These are phyloP conservation scores for Pseudomyrmex concolor DNA, from an alignment of 1,140 invertebrate genomes.

Conservation along the genomic window DNA sequence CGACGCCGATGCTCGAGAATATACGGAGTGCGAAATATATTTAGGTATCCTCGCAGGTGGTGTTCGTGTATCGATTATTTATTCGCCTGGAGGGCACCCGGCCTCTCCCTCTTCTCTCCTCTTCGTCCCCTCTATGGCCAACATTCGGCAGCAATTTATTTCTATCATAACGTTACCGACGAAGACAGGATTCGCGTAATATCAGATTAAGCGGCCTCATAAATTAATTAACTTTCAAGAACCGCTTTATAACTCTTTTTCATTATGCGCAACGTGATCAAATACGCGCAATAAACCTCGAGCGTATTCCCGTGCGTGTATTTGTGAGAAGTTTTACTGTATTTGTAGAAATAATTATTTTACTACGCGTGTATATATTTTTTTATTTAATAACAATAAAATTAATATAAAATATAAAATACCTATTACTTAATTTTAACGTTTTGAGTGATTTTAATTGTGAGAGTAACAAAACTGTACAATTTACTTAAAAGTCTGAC, in stretches of 20 bases:
- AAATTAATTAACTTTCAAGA: constrained; percentile 54
- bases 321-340: too few relatives aligned
- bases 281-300: not conserved
- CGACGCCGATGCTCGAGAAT: constrained; percentile 49
- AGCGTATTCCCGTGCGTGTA: too few relatives aligned
- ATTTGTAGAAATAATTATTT: too few relatives aligned
- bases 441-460: not conserved
- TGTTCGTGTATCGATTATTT: constrained; percentile 67
- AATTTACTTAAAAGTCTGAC: not conserved
- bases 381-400: not conserved
- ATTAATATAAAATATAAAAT: constrained; percentile 2
- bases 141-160: constrained; percentile 64
- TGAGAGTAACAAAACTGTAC: not conserved
- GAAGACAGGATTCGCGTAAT: constrained; percentile 57
- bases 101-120: constrained; percentile 6
- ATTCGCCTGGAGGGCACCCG: constrained; percentile 45
- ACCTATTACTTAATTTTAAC: not conserved
- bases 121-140: constrained; percentile 18
- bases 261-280: constrained; percentile 14
- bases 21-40: constrained; percentile 68
- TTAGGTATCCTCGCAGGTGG: constrained; percentile 58
- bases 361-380: not conserved
- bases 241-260: constrained; percentile 25
- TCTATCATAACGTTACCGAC: constrained; percentile 54
- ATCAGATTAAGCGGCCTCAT: constrained; percentile 55